Evolutionary conservation across 2,113 vertebrate species (phyloP), one percentile per base, ranked within the genome.

Genomic region (Thymallus thymallus): DNA sequence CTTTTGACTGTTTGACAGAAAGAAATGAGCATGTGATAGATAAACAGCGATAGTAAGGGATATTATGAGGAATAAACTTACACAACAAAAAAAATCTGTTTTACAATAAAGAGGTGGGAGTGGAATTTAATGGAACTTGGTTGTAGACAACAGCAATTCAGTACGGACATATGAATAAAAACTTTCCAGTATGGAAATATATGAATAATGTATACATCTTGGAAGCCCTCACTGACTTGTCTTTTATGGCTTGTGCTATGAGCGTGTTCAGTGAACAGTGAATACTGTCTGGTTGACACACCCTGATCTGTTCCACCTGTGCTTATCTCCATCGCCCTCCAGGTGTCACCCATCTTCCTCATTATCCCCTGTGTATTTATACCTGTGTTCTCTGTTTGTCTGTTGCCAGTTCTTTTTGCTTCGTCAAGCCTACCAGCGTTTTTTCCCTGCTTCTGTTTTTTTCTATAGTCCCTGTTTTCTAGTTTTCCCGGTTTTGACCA

Each of bases 161-260:
- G 78, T 41, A 41, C 10, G 9, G 35, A 41, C 35, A 41, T 41
- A 41, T 41, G 35, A 41, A 41, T 41, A 41, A 41, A 41, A 41
- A 41, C 35, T 12, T 41, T 41, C 35, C 35, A 81, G 74, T 79
- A 78, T 83, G 81, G 73, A 68, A 84, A 83, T 67, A 74, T 85
- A 82, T 79, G 81, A 88, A 82, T 41, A 41, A 41, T 91, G 77
- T 80, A 79, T 83, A 75, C 84, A 63, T 87, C 85, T 78, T 80
- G 82, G 75, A 79, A 91, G 84, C 84, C 72, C 80, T 75, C 87
- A 82, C 88, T 68, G 85, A 85, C 84, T 90, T 74, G 9, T 10
- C 2, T 41, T 91, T 91, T 90, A 91, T 90, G 84, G 83, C 85
- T 91, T 90, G 88, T 90, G 88, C 90, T 90, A 90, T 91, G 90